These are phyloP conservation scores for Ptilorrhoa leucosticta DNA, from an alignment of 2,113 vertebrate genomes.

Conservation along the genomic window DNA sequence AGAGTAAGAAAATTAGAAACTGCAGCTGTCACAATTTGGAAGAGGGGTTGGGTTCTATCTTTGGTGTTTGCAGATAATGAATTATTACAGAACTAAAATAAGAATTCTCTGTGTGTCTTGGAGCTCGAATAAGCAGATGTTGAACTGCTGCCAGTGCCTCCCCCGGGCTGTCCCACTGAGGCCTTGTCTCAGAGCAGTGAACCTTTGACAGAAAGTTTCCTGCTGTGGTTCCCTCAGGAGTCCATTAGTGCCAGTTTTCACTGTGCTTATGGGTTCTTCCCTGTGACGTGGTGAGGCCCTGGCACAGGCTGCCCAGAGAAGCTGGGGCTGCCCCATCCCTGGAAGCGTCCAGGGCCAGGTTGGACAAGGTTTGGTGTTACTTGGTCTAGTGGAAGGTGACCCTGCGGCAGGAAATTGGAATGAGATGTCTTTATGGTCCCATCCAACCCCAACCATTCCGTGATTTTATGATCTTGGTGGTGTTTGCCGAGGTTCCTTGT, in stretches of 20 bases:
- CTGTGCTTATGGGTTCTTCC: not conserved
- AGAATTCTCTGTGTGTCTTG: not conserved
- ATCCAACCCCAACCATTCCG: not conserved
- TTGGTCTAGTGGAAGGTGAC: not conserved
- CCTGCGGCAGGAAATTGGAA: not conserved
- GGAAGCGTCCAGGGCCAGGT: not conserved
- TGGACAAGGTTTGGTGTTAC: not conserved
- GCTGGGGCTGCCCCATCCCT: not conserved
- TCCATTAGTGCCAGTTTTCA: not conserved
- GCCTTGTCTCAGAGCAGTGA: not conserved
- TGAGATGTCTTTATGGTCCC: not conserved
- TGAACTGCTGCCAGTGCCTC: not conserved
- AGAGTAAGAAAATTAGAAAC: not conserved
- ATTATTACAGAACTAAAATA: not conserved
- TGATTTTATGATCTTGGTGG: not conserved
- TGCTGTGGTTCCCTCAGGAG: not conserved
- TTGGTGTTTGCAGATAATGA: not conserved
- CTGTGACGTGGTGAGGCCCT: not conserved
- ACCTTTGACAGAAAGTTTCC: not conserved
- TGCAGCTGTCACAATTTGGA: not conserved
- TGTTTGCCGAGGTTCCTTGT: not conserved
- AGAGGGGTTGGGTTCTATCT: not conserved
- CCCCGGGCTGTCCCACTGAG: not conserved
- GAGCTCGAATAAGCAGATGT: not conserved
- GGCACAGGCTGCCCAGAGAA: not conserved